Base-by-base conservation (phyloP, 1,140 invertebrate genomes). In the Panagrolaimus sp. region DNA sequence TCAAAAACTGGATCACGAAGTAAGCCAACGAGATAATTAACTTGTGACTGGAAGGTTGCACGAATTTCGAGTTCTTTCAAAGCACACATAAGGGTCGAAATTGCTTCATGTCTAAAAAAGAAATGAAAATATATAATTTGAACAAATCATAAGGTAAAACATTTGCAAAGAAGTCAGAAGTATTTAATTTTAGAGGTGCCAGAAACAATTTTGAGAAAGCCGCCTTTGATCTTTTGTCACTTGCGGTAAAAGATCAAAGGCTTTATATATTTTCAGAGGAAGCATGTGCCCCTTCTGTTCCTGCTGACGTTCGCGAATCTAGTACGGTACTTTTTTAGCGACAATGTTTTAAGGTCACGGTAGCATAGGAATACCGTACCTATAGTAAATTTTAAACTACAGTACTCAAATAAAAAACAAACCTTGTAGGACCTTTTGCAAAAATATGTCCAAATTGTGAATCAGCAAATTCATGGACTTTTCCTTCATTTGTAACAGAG, bases 361-460 rank as follows among this genome's bases (percentile, higher is more conserved):
- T n/a, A n/a, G n/a, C n/a, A n/a, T n/a, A 4, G 32, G 32, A 38
- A 38, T 2, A 38, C 32, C 7, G 7, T 7, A 38, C 2, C 2
- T 38, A 38, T 4, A 17, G 24, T 3, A 17, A 6, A 6, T 6
- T 7, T 7, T 2, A 38, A 4, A 4, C 32, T 38, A 4, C 2
- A 38, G 2, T 7, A 38, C 32, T 38, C 32, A 38, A 38, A 38
- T 7, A 38, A 4, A 38, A 91, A 38, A 38, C 32, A 4, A 38
- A 38, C 72, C 95, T 87, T 78, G 94, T 92, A 85, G 98, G 94
- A 10, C 94, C 95, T 94, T 93, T 97, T 0, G 94, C 95, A 86
- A 98, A 98, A 84, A 94, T 97, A 86, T 98, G 95, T 0, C 95
- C 95, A 84, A 98, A 98, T 84, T 98, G 95, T 0, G 94, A 97